Conservation (phyloP, 2,797 vertebrate species). For the Coregonus sp. region DNA sequence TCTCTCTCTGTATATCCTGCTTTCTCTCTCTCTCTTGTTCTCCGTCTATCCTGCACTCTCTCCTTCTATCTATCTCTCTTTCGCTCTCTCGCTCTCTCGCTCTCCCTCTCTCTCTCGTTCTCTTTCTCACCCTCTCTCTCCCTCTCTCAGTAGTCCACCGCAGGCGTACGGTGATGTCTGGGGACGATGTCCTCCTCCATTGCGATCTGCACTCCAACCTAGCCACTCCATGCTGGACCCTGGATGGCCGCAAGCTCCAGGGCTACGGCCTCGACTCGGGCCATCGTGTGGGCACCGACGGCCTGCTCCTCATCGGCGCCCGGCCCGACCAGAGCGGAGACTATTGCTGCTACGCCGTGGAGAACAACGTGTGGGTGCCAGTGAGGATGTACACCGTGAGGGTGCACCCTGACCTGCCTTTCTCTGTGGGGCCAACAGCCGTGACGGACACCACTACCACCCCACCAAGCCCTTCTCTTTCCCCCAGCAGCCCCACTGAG, state of each 20-base stretch:
- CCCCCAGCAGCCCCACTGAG: constrained; percentile 59
- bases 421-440: constrained; percentile 54
- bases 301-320: constrained; percentile 86
- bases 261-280: constrained; percentile 71
- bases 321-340: constrained; percentile 80
- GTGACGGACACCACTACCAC: constrained; percentile 46
- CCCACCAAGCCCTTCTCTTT: constrained; percentile 32
- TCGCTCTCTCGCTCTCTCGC: too few relatives aligned
- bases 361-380: constrained; percentile 82
- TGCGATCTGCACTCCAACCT: constrained; percentile 93
- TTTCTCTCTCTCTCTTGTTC: too few relatives aligned
- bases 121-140: background rate
- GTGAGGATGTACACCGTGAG: constrained; percentile 83
- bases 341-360: constrained; percentile 89
- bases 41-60: too few relatives aligned
- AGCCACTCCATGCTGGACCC: constrained; percentile 85
- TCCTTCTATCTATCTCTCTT: too few relatives aligned
- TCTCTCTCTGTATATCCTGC: background rate
- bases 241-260: constrained; percentile 79
- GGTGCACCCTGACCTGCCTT: constrained; percentile 78
- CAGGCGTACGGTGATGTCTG: constrained; percentile 84
- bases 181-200: constrained; percentile 90
- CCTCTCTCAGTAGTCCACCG: constrained; percentile 66
- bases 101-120: too few relatives aligned
- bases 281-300: constrained; percentile 86